Base-by-base conservation (phyloP, 2,797 vertebrate genomes). In the Xiphorhynchus erythropygius region DNA sequence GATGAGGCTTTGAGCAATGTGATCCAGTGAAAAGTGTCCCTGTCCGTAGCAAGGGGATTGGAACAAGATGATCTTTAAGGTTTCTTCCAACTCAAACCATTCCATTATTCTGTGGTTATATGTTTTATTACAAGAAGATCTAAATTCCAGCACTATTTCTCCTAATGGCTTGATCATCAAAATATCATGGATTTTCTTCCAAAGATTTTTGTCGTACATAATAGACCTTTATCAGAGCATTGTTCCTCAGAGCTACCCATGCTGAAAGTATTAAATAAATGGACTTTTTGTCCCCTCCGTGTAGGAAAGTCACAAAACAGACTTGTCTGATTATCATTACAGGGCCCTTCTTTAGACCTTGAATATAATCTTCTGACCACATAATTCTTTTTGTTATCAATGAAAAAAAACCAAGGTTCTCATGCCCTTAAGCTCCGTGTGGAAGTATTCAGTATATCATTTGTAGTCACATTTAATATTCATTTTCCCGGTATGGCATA, bases 1-100 rank as follows among this genome's bases (percentile, higher is more conserved):
- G 11, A 46, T 33, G 17, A 18, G 23, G 12, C 32, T 37, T 44
- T 37, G 7, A 50, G 32, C 27, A 50, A 23, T 22, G 27, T 35
- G 49, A 32, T 42, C 14, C 22, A 33, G n/a, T 9, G 32, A n/a
- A 57, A n/a, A 13, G 13, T 11, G 7, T 27, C 32, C 8, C 42
- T 70, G 35, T 19, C 44, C 13, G 10, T 0, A 0, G 9, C 19
- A 52, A 6, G 9, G 28, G 3, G 8, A 37, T 14, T 65, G n/a
- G 10, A 64, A 50, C 10, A 50, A n/a, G 10, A 30, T 21, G 7
- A 14, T 52, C 13, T 19, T 65, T 33, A 73, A 30, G 5, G 16
- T 19, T 11, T 1, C 16, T 80, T 65, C 13, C 44, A 73, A 22
- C 19, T 4, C 59, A 73, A 73, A 39, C 11, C 13, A 8, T 18